Base-by-base conservation (phyloP, 2,113 vertebrate genomes). In the Thamnaconus septentrionalis region DNA sequence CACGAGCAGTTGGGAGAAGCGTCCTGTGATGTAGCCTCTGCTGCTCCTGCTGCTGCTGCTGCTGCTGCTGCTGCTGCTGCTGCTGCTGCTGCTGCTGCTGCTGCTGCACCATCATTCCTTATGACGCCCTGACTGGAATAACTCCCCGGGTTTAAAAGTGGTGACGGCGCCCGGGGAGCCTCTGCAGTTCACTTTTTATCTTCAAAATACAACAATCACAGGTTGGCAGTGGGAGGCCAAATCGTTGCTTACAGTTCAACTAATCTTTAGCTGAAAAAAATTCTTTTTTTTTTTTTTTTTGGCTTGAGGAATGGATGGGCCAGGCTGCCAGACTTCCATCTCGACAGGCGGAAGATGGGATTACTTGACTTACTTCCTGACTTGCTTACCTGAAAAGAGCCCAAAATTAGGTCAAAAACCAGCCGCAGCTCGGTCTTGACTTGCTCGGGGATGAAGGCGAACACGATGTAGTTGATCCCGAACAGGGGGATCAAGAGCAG, bases 401-500 rank as follows among this genome's bases (percentile, higher is more conserved):
- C 96, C 45, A 98, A 80, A 49, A 96, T 85, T 0, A 98, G 93
- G 78, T 99, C 97, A 61, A 99, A 96, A 79, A 95, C 86, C 6
- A 98, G 72, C 52, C 94, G 94, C 8, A 96, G 83, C 59, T 93
- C 89, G 8, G 90, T 90, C 82, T 94, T 94, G 53, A 95, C 92
- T 68, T 95, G 92, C 77, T 97, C 94, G 0, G 97, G 97, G 75
- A 97, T 96, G 90, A 97, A 97, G 61, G 93, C 95, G 54, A 99
- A 99, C 78, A 98, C 91, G 51, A 95, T 93, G 69, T 96, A 99
- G 83, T 99, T 97, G 12, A 95, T 92, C 8, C 97, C 97, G 51
- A 99, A 99, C 43, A 99, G 92, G 8, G 97, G 97, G 72, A 99
- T 99, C 85, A 99, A 85, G 66, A 99, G 93, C 69, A 99, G 91